Evolutionary conservation across 2,113 vertebrate genomes (phyloP), one percentile per base, ranked within the genome.

Genomic region (Nicator chloris): DNA sequence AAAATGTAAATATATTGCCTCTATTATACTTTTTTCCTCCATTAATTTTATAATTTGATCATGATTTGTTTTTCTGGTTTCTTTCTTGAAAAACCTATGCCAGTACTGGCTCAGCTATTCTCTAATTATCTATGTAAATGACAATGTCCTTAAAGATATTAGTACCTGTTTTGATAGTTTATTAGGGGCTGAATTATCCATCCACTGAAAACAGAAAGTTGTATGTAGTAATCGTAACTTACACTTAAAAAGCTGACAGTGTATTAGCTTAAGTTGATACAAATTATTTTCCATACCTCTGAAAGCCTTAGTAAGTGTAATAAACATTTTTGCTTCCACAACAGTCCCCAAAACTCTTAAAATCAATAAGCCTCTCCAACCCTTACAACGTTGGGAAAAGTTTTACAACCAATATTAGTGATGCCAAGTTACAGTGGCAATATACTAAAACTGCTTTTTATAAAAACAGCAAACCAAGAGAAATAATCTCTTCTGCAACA

Each of bases 1-100:
- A 64, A 72, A 86, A 79, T 61, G 31, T 57, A 94, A 92, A 87
- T 61, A 68, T 45, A 82, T 49, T 61, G 12, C n/a, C 28, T 76
- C 31, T 72, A 50, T 59, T 76, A 33, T 57, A 82, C 4, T 27
- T 4, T 12, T 53, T 69, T 82, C 44, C 63, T 77, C 42, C 35
- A 39, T 47, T 85, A 68, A 47, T 89, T 84, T 82, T 87, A 27
- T 47, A 39, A 85, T 82, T 75, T 87, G 27, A 77, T 57, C 28
- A 40, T n/a, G 15, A 4, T 37, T 93, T 71, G 33, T 42, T 82
- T 91, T 81, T 92, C 44, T 76, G 10, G 11, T 65, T 90, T 72
- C 24, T 65, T 64, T 63, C 39, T 78, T 80, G 54, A 72, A 93
- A 96, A 82, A 50, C 1, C n/a, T 44, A 31, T 37, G 13, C 30